These are phyloP conservation scores for Alcedo atthis DNA, from an alignment of 2,797 vertebrate species.

Conservation along the genomic window DNA sequence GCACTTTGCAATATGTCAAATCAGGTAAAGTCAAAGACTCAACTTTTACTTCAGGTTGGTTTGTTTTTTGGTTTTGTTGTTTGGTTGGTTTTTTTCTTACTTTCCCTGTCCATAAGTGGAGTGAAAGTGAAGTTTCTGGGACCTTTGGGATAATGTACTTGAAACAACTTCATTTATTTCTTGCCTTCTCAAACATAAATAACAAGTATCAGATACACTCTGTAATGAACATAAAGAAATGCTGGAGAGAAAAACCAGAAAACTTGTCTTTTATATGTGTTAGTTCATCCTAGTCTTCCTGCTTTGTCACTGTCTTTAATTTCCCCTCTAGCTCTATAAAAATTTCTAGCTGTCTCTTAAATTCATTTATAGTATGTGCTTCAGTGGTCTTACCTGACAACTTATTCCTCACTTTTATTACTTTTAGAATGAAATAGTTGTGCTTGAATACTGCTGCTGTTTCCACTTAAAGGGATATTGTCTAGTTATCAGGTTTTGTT, in stretches of 20 bases:
- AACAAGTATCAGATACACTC: slow-evolving; percentile 4
- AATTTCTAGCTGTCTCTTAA: slow-evolving; percentile 56
- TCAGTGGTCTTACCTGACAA: slow-evolving; percentile 63
- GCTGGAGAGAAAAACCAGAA: slow-evolving; percentile 5
- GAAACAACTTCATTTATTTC: neutral
- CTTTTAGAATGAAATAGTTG: slow-evolving; percentile 62
- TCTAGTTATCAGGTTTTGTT: slow-evolving; percentile 31
- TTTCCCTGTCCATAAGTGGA: neutral
- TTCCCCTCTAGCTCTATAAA: slow-evolving; percentile 58
- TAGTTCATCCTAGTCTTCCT: slow-evolving; percentile 12
- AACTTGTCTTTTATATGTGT: slow-evolving; percentile 49
- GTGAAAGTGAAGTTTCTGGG: neutral
- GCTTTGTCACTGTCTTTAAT: slow-evolving; percentile 61
- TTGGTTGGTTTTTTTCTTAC: neutral
- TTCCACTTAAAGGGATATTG: slow-evolving; percentile 50
- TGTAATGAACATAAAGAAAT: slow-evolving; percentile 43
- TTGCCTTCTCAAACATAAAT: slow-evolving; percentile 17
- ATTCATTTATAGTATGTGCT: slow-evolving; percentile 69
- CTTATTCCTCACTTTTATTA: slow-evolving; percentile 65
- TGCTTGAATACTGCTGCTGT: slow-evolving; percentile 33
- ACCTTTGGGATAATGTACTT: slow-evolving; percentile 1
- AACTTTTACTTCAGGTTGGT: neutral
- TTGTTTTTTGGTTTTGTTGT: too few relatives aligned
- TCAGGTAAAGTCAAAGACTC: neutral
- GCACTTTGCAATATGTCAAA: neutral